These are phyloP conservation scores for Mesocentrotus franciscanus DNA, from an alignment of 53 echinoderm and acorn worm species.

Conservation along the genomic window DNA sequence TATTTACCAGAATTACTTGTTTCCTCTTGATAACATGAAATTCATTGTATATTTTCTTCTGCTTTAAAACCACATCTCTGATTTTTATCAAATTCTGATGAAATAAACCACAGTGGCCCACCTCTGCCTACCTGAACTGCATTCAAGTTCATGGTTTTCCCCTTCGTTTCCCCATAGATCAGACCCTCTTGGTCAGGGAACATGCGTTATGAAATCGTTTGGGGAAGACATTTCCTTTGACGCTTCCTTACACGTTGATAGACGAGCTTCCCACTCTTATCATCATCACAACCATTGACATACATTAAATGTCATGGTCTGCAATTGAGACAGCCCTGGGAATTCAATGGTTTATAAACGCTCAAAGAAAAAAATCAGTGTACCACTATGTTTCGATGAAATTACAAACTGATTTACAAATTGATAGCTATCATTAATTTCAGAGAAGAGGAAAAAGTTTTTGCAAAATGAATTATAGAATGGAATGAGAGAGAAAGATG, in stretches of 20 bases:
- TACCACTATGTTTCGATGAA: too few relatives aligned
- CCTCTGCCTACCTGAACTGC: neutral
- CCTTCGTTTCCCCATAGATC: neutral
- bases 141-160: neutral
- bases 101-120: neutral
- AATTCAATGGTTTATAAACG: neutral
- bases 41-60: neutral
- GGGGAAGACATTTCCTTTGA: slow-evolving; percentile 39
- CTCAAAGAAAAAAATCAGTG: too few relatives aligned
- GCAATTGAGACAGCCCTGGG: neutral
- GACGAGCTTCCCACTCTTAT: neutral
- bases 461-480: too few relatives aligned
- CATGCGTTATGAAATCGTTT: slow-evolving; percentile 9
- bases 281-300: slow-evolving; percentile 8
- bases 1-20: neutral
- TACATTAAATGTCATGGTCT: slow-evolving; percentile 27
- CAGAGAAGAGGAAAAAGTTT: too few relatives aligned
- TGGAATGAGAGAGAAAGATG: too few relatives aligned
- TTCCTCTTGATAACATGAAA: slow-evolving; percentile 25
- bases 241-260: neutral
- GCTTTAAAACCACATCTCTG: neutral
- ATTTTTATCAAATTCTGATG: slow-evolving; percentile 5
- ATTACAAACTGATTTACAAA: too few relatives aligned
- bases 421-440: too few relatives aligned
- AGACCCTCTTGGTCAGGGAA: neutral